Evolutionary conservation across 1,140 invertebrate genomes (phyloP), one percentile per base, ranked within the genome.

Genomic region (Papilio helenus): DNA sequence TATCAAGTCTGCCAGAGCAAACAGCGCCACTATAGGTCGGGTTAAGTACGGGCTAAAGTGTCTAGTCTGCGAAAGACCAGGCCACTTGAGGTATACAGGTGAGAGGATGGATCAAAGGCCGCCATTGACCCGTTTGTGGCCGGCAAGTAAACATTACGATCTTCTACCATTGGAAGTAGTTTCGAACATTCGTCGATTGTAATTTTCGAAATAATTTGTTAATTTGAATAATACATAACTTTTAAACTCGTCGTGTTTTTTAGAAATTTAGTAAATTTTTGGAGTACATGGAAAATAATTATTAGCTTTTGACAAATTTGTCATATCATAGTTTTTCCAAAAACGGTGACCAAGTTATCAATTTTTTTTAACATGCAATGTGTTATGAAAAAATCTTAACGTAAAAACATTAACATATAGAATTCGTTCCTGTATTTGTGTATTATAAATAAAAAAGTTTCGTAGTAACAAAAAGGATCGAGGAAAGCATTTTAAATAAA

Each of bases 51-150:
- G 61, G 68, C 82, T 76, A 83, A 88, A 91, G 88, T 89, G 89
- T 87, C 87, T 90, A 81, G 88, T 88, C 86, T 87, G 88, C 86
- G 86, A 89, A 89, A 90, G 86, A 89, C 84, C 86, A 85, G 85
- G 76, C 81, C 84, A 82, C 88, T 90, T 81, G 81, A 85, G 82
- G 84, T 84, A 85, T 88, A 87, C 88, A 92, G 89, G 89, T 90
- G 84, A 90, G 90, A 82, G 89, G 79, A 80, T 85, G 85, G 89
- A 90, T 93, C 91, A 93, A 93, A 93, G 91, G 84, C 86, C 88
- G 87, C 85, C 87, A 92, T 92, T 92, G 92, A 93, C 90, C 91
- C 87, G 85, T 88, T 93, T 92, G 87, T 85, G 87, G 88, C 76
- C 76, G 79, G 42, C 18, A 79, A 83, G 79, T 86, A 82, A 81